Percentiles rank a stretch among this genome's conserved stretches.
phyloP scores from a whole-genome alignment of 1,140 invertebrate species.

The Drosophila bifasciata region DNA sequence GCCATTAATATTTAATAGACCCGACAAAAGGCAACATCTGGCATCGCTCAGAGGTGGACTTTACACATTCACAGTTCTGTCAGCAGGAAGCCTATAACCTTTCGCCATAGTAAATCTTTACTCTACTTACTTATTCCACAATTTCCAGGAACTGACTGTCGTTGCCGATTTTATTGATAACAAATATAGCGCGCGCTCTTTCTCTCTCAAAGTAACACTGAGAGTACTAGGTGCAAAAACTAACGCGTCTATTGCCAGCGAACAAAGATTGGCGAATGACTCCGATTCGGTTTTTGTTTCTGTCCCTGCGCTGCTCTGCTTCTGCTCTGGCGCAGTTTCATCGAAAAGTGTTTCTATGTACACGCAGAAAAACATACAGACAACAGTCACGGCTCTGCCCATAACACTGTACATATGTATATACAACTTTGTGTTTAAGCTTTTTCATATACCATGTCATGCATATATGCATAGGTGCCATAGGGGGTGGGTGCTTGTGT shows the following conservation, averaged over 20 bases:
- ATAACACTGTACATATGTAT: slow-evolving; percentile 50
- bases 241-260: slow-evolving; percentile 73
- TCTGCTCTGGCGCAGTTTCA: slow-evolving; percentile 31
- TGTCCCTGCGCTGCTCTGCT: slow-evolving; percentile 32
- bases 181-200: slow-evolving; percentile 6
- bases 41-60: slow-evolving; percentile 36
- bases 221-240: slow-evolving; percentile 11
- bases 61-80: slow-evolving; percentile 19
- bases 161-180: slow-evolving; percentile 29
- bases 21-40: slow-evolving; percentile 19
- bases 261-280: slow-evolving; percentile 78
- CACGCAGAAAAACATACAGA: slow-evolving; percentile 6
- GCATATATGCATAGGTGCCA: slow-evolving; percentile 1
- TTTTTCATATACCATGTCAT: slow-evolving; percentile 31
- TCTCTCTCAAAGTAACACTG: slow-evolving; percentile 8
- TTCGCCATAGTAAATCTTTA: not conserved
- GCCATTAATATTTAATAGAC: slow-evolving; percentile 56
- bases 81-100: slow-evolving; percentile 11
- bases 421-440: slow-evolving; percentile 40
- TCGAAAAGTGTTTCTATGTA: slow-evolving; percentile 59
- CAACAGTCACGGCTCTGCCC: slow-evolving; percentile 8
- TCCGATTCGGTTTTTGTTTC: slow-evolving; percentile 47
- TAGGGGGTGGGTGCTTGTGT: slow-evolving; percentile 57
- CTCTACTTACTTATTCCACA: slow-evolving; percentile 42
- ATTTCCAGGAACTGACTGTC: slow-evolving; percentile 26